Conservation (phyloP, 2,888 invertebrate genomes). For the Phasia obesa region DNA sequence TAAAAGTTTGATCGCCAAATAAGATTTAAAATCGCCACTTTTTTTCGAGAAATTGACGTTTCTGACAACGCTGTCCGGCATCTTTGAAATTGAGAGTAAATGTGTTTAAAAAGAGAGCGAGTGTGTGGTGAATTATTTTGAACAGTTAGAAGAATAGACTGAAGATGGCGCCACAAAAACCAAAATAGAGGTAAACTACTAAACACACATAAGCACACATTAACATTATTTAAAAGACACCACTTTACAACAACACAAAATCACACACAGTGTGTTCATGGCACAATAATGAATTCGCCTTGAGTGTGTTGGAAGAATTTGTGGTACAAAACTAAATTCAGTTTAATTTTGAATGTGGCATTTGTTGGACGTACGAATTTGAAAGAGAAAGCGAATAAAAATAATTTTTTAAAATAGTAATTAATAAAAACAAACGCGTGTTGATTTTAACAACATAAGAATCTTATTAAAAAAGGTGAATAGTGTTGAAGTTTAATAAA, state of each 20-base stretch:
- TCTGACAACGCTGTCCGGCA: no score
- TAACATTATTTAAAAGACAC: neutral
- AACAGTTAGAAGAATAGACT: neutral
- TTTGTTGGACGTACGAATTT: conserved; percentile 50
- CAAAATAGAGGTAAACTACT: neutral
- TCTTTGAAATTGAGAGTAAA: no score
- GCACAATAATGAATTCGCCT: no score
- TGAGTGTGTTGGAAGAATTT: conserved; percentile 7
- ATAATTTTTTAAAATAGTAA: conserved; percentile 32
- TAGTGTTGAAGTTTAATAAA: conserved; percentile 42
- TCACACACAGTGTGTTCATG: conserved; percentile 37
- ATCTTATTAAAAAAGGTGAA: conserved; percentile 67
- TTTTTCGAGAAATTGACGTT: no score
- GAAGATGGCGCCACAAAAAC: conserved; percentile 29
- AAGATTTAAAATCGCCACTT: no score
- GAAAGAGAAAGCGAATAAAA: conserved; percentile 5
- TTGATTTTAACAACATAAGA: conserved; percentile 55
- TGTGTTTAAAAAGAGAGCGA: neutral
- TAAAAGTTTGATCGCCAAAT: no score
- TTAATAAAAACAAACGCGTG: conserved; percentile 53
- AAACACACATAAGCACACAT: neutral
- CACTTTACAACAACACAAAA: conserved; percentile 3
- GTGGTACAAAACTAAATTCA: conserved; percentile 20
- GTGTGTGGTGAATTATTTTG: conserved; percentile 12
- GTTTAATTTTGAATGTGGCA: conserved; percentile 67